Percentiles rank a stretch among this genome's conserved stretches.
These are phyloP conservation scores for Lepidurus arcticus DNA, from an alignment of 1,140 invertebrate genomes.

Conservation along the genomic window DNA sequence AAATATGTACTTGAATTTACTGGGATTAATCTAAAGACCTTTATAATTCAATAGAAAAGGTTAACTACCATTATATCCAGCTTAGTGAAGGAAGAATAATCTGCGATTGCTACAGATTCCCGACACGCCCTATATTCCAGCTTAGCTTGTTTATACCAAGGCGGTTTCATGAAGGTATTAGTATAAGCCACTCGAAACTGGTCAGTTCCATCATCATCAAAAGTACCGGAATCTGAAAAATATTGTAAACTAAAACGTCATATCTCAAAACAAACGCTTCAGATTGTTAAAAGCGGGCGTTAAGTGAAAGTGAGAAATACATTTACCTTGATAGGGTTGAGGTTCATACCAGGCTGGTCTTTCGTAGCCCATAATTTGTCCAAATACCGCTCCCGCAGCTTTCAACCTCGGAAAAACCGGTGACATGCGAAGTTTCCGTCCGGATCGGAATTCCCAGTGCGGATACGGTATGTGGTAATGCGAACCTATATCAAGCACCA, in stretches of 20 bases:
- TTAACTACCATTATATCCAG: slow-evolving; percentile 78
- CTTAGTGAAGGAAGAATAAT: slow-evolving; percentile 98
- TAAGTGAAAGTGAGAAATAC: not conserved
- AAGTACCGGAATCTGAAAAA: slow-evolving; percentile 27
- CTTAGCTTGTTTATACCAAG: slow-evolving; percentile 85
- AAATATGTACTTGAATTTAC: not conserved
- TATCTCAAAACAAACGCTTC: not conserved
- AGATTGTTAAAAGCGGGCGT: too few species aligned
- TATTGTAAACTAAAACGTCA: not conserved
- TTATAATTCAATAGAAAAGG: slow-evolving; percentile 24
- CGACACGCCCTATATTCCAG: slow-evolving; percentile 89
- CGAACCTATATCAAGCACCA: slow-evolving; percentile 49
- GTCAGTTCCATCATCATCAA: slow-evolving; percentile 12
- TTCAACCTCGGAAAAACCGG: slow-evolving; percentile 89
- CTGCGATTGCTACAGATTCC: slow-evolving; percentile 85
- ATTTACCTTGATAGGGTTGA: slow-evolving; percentile 38
- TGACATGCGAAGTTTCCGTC: slow-evolving; percentile 87
- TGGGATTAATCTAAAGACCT: not conserved
- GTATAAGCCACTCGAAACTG: slow-evolving; percentile 40
- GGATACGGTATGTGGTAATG: slow-evolving; percentile 80
- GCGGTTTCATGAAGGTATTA: slow-evolving; percentile 63
- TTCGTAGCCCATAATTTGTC: slow-evolving; percentile 98
- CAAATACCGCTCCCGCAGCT: slow-evolving; percentile 91
- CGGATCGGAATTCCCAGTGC: slow-evolving; percentile 75
- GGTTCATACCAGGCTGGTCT: slow-evolving; percentile 84